phyloP scores from a whole-genome alignment of 1,140 invertebrate species.

The Plodia interpunctella region DNA sequence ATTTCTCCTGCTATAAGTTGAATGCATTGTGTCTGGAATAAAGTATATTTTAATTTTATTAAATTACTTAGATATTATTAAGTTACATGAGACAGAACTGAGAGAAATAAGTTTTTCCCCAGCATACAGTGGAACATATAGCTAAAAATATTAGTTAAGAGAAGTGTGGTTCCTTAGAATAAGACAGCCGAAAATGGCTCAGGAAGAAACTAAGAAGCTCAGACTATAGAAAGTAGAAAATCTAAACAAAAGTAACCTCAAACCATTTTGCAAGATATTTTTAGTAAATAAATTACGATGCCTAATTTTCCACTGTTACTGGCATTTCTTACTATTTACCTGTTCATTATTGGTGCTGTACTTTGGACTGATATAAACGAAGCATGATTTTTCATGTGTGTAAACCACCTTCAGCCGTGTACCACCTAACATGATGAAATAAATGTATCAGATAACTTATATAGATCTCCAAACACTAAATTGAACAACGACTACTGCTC shows the following conservation, averaged over 20 bases:
- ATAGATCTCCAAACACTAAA: no score
- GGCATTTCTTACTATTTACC: conserved; percentile 26
- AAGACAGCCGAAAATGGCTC: no score
- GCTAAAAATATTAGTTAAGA: no score
- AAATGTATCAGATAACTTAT: not conserved
- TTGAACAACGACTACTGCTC: no score
- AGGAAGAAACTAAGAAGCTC: no score
- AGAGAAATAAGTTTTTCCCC: no score
- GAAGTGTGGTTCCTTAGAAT: no score
- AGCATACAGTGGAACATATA: no score
- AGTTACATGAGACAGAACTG: no score
- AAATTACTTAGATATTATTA: no score
- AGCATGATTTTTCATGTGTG: conserved; percentile 63
- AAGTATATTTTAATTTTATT: not conserved
- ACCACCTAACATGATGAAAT: conserved; percentile 49
- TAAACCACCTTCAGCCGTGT: conserved; percentile 50
- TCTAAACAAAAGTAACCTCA: conserved; percentile 3
- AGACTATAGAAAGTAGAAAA: conserved; percentile 1
- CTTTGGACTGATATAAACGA: conserved; percentile 64
- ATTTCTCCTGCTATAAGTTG: conserved; percentile 59
- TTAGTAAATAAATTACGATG: no score
- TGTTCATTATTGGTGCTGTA: conserved; percentile 61
- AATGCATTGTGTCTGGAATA: conserved; percentile 54
- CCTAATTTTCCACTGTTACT: not conserved
- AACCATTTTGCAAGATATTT: no score